These are phyloP conservation scores for Abrostola tripartita DNA, from an alignment of 2,888 invertebrate species.

Conservation along the genomic window DNA sequence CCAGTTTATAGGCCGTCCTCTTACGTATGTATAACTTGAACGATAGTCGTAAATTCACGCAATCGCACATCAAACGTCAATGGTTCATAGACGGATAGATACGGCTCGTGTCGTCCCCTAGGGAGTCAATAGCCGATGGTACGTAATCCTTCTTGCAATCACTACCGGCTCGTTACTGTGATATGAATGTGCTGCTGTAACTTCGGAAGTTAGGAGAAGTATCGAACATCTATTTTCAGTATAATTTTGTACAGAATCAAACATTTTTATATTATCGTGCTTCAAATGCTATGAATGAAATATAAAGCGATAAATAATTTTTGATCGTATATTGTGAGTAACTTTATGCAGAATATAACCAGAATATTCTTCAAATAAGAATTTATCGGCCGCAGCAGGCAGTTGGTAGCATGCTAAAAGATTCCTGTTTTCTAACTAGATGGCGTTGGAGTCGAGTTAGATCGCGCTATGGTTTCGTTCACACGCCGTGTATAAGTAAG, in stretches of 20 bases:
- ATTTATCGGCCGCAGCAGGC: too few species aligned
- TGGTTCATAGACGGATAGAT: slow-evolving; percentile 19
- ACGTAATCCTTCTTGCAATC: slow-evolving; percentile 61
- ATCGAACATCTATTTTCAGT: slow-evolving; percentile 4
- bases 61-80: slow-evolving; percentile 53
- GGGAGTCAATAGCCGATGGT: slow-evolving; percentile 47
- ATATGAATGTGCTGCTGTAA: slow-evolving; percentile 31
- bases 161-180: slow-evolving; percentile 47
- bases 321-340: too few species aligned
- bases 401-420: background rate
- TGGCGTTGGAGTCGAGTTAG: slow-evolving; percentile 11
- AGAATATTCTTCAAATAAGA: too few species aligned
- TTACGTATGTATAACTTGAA: background rate
- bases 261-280: background rate
- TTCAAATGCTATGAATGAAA: too few species aligned
- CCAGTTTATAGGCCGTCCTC: background rate
- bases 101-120: slow-evolving; percentile 28
- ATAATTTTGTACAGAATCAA: background rate
- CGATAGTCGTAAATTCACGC: slow-evolving; percentile 36
- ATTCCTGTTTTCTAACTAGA: background rate
- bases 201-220: slow-evolving; percentile 7
- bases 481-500: background rate
- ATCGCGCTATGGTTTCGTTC: slow-evolving; percentile 15
- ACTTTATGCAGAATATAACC: too few species aligned
- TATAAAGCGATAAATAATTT: too few species aligned